phyloP scores from a whole-genome alignment of 2,113 vertebrate genomes.

The Climacteris rufus region DNA sequence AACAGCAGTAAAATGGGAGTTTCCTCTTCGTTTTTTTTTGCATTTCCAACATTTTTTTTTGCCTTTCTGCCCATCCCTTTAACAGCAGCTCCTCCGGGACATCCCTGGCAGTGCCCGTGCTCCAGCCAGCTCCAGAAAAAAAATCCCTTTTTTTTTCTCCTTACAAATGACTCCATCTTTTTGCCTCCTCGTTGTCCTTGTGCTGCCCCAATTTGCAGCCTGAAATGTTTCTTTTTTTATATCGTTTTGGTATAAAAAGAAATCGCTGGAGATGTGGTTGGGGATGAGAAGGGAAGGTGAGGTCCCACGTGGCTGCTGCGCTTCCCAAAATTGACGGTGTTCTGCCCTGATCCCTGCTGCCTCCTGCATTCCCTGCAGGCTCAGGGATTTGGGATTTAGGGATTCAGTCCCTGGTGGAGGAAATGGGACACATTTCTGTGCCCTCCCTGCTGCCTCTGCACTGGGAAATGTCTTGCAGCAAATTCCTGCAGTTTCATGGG shows the following conservation, averaged over 20 bases:
- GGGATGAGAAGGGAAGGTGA: neutral
- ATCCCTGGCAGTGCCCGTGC: neutral
- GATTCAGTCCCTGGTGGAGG: neutral
- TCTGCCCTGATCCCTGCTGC: neutral
- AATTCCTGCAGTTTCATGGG: neutral
- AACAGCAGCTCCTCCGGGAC: neutral
- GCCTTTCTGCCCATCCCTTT: neutral
- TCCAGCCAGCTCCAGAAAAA: neutral
- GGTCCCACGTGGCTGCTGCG: neutral
- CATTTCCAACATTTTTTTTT: neutral
- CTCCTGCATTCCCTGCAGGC: neutral
- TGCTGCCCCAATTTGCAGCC: neutral
- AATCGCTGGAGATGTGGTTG: neutral
- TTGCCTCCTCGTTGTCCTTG: neutral
- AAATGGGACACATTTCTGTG: neutral
- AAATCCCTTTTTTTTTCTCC: neutral
- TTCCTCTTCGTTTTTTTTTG: neutral
- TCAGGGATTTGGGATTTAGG: accelerated
- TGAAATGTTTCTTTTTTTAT: neutral
- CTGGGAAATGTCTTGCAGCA: neutral
- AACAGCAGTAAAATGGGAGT: accelerated
- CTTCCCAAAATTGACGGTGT: accelerated
- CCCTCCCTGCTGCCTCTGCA: neutral
- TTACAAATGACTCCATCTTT: neutral
- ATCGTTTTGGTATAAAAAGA: neutral